Evolutionary conservation across 2,113 vertebrate genomes (phyloP).

Genomic region (Cygnus buccinator): DNA sequence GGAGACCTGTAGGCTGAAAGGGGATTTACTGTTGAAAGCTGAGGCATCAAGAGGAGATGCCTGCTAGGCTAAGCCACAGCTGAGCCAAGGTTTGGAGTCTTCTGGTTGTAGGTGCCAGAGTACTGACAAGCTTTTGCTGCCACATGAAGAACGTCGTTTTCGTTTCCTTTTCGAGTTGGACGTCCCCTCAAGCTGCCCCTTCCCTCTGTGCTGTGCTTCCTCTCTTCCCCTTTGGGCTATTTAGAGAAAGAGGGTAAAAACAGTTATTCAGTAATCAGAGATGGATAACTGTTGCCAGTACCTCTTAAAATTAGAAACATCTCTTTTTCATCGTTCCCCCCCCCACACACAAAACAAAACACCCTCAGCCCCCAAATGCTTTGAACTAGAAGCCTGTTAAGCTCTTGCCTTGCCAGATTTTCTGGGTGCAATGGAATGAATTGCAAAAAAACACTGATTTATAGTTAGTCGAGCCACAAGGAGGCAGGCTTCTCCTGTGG

Average conservation of each 20-base stretch:
- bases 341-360: background rate
- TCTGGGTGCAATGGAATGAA: background rate
- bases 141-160: background rate
- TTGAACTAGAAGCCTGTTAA: background rate
- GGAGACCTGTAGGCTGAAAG: background rate
- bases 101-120: background rate
- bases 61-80: background rate
- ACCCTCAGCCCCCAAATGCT: background rate
- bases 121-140: constrained; percentile 2
- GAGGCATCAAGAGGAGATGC: background rate
- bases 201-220: background rate
- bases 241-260: background rate
- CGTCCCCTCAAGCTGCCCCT: background rate
- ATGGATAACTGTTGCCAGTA: background rate
- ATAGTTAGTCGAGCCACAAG: constrained; percentile 19
- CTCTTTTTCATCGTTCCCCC: background rate
- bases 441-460: background rate
- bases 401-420: background rate
- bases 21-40: background rate
- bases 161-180: background rate
- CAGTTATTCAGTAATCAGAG: background rate
- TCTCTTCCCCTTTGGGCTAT: background rate
- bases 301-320: background rate
- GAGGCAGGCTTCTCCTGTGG: constrained; percentile 50
- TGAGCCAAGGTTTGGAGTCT: background rate